Percentiles rank a stretch among this genome's conserved stretches.
phyloP scores from a whole-genome alignment of 1,140 invertebrate species.

The Anadara kagoshimensis region DNA sequence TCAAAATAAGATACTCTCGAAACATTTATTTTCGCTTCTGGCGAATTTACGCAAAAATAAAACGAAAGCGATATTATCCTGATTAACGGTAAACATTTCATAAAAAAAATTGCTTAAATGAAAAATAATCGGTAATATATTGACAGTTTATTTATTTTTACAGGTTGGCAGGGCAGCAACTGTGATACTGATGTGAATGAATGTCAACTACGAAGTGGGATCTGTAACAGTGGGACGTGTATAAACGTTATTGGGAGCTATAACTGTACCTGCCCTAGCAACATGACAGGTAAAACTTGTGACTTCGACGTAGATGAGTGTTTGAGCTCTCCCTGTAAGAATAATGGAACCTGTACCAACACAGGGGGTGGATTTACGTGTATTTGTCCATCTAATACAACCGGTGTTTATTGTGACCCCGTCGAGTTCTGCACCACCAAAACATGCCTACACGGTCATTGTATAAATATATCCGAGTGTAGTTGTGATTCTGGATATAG shows the following conservation, averaged over 20 bases:
- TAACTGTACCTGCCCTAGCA: conserved; percentile 23
- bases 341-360: conserved; percentile 18
- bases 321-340: conserved; percentile 4
- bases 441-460: conserved; percentile 8
- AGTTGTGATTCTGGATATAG: conserved; percentile 18
- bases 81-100: too few relatives aligned
- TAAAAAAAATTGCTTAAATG: too few relatives aligned
- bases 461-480: conserved; percentile 21
- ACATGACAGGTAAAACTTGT: conserved; percentile 16
- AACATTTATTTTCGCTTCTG: too few relatives aligned
- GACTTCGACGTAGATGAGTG: conserved; percentile 27
- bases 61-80: too few relatives aligned
- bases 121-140: too few relatives aligned
- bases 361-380: conserved; percentile 4
- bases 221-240: conserved; percentile 24
- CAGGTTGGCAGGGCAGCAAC: too few relatives aligned
- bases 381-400: conserved; percentile 9
- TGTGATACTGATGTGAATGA: too few relatives aligned
- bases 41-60: too few relatives aligned
- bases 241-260: conserved; percentile 23
- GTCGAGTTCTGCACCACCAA: conserved; percentile 7
- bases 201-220: too few relatives aligned
- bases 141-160: too few relatives aligned
- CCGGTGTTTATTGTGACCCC: conserved; percentile 5
- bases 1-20: too few relatives aligned